Evolutionary conservation across 1,140 invertebrate genomes (phyloP), one percentile per base, ranked within the genome.

Genomic region (Leptinotarsa defecta): DNA sequence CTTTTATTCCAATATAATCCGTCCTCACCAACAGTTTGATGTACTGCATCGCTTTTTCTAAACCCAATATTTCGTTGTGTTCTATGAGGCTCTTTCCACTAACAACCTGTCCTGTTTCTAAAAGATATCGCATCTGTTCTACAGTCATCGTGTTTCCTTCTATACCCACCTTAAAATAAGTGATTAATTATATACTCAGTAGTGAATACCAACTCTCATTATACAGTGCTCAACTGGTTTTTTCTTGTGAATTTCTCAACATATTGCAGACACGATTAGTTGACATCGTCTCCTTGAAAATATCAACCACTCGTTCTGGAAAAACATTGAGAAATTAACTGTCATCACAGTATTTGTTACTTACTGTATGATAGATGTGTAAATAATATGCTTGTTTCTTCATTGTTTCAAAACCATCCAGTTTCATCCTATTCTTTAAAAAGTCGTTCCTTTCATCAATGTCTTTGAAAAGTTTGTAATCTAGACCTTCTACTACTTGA

Each of bases 141-240:
- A 99, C 87, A 43, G 95, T 94, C 92, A 99, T 95, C 1, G 97
- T 98, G 82, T 99, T 99, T 3, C 98, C 98, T 88, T 99, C 97
- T 77, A 99, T 98, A 48, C 95, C 97, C 72, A 97, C 78, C 82
- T 81, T 72, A 75, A 77, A 76, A 68, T 27, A 20, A 34, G 34
- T 24, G 5, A 11, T 20, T n/a, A 64, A 43, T 48, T 64, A 63
- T 70, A 20, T 48, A 68, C 68, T 71, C 22, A 5, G 5, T 67
- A 69, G 27, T 22, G 68, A 71, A 6, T 63, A 19, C 22, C 22
- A 19, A 63, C 13, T 63, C 0, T 19, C 22, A 11, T 22, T 8
- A 22, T 3, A 19, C 61, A 19, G 22, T 22, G 11, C 6, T 34
- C 0, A 34, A 34, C 34, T 34, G 8, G 8, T 34, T 34, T 8